Percentiles rank a stretch among this genome's conserved stretches.
Evolutionary conservation across 53 echinoderm and acorn worm species (phyloP).

Genomic region (Holothuria scabra): DNA sequence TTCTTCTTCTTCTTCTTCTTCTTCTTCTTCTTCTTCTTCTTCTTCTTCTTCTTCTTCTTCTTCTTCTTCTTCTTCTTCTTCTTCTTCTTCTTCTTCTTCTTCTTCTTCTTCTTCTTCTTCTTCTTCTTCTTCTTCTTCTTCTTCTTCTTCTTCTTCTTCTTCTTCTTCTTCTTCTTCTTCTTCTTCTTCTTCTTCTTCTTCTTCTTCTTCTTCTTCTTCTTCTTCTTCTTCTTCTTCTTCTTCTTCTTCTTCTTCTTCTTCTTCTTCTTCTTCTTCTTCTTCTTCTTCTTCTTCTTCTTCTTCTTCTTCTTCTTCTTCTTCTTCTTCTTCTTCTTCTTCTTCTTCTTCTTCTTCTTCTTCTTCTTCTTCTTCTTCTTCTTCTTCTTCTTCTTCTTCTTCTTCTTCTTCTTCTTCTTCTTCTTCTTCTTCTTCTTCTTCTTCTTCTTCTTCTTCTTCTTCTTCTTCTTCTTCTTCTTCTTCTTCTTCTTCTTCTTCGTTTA

Average conservation of each 20-base stretch:
- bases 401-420: not conserved
- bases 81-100: not conserved
- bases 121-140: constrained; percentile 10
- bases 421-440: constrained; percentile 14
- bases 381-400: not conserved
- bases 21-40: constrained; percentile 12
- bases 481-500: too few species aligned
- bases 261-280: not conserved
- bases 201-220: not conserved
- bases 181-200: constrained; percentile 14
- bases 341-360: not conserved
- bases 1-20: constrained; percentile 5
- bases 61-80: not conserved
- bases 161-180: constrained; percentile 6
- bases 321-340: not conserved
- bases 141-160: constrained; percentile 18
- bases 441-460: not conserved
- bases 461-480: not conserved
- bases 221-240: not conserved
- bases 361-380: not conserved
- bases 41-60: not conserved
- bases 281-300: not conserved
- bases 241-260: not conserved
- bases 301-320: not conserved
- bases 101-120: not conserved